phyloP scores from a whole-genome alignment of 1,140 invertebrate genomes.

The Philopotamus ludificatus region DNA sequence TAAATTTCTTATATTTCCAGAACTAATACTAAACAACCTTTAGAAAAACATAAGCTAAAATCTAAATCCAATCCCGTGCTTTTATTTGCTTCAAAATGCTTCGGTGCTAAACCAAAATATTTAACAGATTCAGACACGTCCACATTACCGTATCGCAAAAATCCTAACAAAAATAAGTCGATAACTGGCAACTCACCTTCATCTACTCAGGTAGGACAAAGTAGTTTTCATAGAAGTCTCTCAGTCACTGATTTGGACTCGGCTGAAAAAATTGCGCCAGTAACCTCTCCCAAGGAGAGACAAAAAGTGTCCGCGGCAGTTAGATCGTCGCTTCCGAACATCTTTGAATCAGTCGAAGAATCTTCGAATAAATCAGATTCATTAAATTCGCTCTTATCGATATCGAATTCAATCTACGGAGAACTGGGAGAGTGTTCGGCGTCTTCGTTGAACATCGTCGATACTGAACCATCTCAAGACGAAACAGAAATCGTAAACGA shows the following conservation, averaged over 20 bases:
- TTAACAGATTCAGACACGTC: constrained; percentile 42
- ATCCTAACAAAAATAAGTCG: too few species aligned
- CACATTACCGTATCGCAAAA: constrained; percentile 4
- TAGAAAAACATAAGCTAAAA: background rate
- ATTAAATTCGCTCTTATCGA: background rate
- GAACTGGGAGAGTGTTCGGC: background rate
- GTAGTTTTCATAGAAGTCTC: background rate
- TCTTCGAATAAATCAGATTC: background rate
- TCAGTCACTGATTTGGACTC: background rate
- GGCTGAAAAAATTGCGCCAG: too few species aligned
- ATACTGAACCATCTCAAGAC: background rate
- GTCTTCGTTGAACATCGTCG: background rate
- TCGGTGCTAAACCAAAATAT: constrained; percentile 53
- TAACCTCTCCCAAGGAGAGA: too few species aligned
- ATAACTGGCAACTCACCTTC: too few species aligned
- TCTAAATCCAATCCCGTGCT: constrained; percentile 30
- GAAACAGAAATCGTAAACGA: background rate
- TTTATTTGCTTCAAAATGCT: constrained; percentile 56
- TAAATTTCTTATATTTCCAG: too few species aligned
- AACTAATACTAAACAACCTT: too few species aligned
- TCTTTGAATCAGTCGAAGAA: background rate
- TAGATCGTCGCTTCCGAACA: constrained; percentile 15
- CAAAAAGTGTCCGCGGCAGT: background rate
- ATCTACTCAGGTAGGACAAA: too few species aligned
- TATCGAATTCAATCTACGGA: constrained; percentile 17